A percentile compares a stretch with the other conserved stretches of the same genome.
These are phyloP conservation scores for Rhabdornis inornatus DNA, from an alignment of 2,113 vertebrate species.

Conservation along the genomic window DNA sequence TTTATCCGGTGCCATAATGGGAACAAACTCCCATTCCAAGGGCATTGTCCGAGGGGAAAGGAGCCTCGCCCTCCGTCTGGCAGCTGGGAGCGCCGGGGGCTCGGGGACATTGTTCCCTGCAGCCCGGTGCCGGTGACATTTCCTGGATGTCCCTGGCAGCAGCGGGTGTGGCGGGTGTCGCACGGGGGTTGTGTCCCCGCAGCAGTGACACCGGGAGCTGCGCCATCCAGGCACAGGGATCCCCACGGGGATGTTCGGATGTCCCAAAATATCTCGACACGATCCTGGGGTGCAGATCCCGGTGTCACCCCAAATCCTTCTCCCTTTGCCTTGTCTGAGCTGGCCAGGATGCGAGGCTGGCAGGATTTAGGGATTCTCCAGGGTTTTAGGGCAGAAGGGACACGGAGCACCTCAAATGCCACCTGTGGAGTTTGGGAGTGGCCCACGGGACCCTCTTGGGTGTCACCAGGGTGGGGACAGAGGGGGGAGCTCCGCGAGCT, in stretches of 20 bases:
- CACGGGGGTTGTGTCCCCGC: background rate
- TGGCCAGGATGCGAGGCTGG: background rate
- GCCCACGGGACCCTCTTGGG: rapidly evolving
- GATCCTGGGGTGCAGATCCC: background rate
- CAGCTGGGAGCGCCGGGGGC: background rate
- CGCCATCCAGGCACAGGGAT: background rate
- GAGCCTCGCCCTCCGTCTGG: background rate
- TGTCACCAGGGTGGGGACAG: rapidly evolving
- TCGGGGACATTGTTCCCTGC: background rate
- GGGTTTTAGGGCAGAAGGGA: background rate
- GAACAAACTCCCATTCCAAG: background rate
- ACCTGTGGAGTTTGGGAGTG: rapidly evolving
- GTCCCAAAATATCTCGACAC: rapidly evolving
- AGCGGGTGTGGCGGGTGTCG: background rate
- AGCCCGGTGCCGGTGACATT: background rate
- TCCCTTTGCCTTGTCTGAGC: no score
- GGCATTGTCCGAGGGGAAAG: slow-evolving; percentile 2
- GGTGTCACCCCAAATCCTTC: background rate
- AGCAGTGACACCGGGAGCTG: background rate
- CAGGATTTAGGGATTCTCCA: background rate
- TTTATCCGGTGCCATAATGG: background rate
- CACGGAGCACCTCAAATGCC: background rate
- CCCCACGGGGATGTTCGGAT: background rate
- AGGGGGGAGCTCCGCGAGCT: background rate
- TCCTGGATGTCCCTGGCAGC: background rate